Percentiles rank a stretch among this genome's conserved stretches.
Evolutionary conservation across 2,888 invertebrate genomes (phyloP).

Genomic region (Cheilosia soror): DNA sequence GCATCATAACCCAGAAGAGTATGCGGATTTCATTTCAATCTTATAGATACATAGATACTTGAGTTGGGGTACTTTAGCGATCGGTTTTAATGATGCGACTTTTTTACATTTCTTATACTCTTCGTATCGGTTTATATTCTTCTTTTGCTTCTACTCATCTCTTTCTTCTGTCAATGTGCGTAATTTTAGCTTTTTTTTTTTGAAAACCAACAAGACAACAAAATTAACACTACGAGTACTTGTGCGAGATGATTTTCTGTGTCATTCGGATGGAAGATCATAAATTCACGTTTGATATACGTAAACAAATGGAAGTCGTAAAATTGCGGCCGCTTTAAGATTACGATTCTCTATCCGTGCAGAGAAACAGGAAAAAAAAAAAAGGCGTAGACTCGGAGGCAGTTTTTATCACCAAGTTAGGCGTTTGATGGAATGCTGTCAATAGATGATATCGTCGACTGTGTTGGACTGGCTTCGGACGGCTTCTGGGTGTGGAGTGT

Average conservation of each 20-base stretch:
- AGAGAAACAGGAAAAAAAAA: neutral
- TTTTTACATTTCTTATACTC: slow-evolving; percentile 33
- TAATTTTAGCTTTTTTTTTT: neutral
- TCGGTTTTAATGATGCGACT: slow-evolving; percentile 51
- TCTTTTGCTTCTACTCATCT: neutral
- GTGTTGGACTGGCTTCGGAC: neutral
- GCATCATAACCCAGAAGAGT: slow-evolving; percentile 9
- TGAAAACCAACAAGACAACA: neutral
- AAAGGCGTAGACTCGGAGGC: neutral
- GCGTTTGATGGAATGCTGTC: too few species aligned
- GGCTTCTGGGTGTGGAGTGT: neutral
- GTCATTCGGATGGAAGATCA: slow-evolving; percentile 11
- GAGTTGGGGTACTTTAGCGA: slow-evolving; percentile 19
- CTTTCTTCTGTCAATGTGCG: neutral
- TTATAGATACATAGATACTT: slow-evolving; percentile 22
- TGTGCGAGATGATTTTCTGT: neutral
- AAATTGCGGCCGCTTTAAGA: slow-evolving; percentile 1
- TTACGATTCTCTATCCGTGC: neutral
- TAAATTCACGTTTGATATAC: slow-evolving; percentile 19
- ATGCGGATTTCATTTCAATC: slow-evolving; percentile 11
- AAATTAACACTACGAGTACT: neutral
- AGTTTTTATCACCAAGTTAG: neutral
- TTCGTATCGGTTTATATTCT: neutral
- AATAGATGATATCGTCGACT: neutral
- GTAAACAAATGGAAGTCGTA: slow-evolving; percentile 17